A percentile compares a stretch with the other conserved stretches of the same genome.
These are phyloP conservation scores for Lagenorhynchus albirostris DNA, from an alignment of 2,113 vertebrate species.

Conservation along the genomic window DNA sequence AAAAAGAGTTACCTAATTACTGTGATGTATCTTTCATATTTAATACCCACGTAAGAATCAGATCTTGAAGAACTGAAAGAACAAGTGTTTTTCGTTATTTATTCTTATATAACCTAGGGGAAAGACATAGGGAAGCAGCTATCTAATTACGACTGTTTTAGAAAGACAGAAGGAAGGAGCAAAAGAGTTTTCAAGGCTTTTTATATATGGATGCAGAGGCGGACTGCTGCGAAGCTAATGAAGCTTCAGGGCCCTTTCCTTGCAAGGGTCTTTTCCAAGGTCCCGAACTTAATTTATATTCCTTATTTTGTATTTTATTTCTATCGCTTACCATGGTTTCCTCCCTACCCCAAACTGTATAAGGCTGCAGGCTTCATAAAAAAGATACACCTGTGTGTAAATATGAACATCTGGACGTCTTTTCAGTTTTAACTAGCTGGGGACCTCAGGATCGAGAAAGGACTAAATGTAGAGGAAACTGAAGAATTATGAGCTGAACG, in stretches of 20 bases:
- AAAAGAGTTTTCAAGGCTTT: slow-evolving; percentile 49
- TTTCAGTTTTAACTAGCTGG: neutral
- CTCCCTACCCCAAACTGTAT: neutral
- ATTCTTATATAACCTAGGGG: slow-evolving; percentile 71
- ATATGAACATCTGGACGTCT: neutral
- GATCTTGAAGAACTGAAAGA: slow-evolving; percentile 61
- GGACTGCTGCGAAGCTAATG: slow-evolving; percentile 25
- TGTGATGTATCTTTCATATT: slow-evolving; percentile 66
- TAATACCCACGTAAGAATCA: slow-evolving; percentile 64
- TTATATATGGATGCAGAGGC: slow-evolving; percentile 43
- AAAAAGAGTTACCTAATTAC: slow-evolving; percentile 69
- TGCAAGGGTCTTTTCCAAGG: slow-evolving; percentile 17
- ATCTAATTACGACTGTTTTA: slow-evolving; percentile 69
- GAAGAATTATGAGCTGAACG: neutral
- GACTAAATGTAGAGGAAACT: neutral
- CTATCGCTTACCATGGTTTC: neutral
- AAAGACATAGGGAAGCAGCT: slow-evolving; percentile 59
- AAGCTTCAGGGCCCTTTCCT: neutral
- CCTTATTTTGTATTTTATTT: slow-evolving; percentile 3
- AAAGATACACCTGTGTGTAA: neutral
- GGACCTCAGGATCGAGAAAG: neutral
- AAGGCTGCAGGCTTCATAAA: neutral
- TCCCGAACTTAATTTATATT: slow-evolving; percentile 14
- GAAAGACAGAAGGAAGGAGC: slow-evolving; percentile 50
- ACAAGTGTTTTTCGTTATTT: slow-evolving; percentile 72